Conservation (phyloP, 2,113 vertebrate species). For the Lagopus leucura region DNA sequence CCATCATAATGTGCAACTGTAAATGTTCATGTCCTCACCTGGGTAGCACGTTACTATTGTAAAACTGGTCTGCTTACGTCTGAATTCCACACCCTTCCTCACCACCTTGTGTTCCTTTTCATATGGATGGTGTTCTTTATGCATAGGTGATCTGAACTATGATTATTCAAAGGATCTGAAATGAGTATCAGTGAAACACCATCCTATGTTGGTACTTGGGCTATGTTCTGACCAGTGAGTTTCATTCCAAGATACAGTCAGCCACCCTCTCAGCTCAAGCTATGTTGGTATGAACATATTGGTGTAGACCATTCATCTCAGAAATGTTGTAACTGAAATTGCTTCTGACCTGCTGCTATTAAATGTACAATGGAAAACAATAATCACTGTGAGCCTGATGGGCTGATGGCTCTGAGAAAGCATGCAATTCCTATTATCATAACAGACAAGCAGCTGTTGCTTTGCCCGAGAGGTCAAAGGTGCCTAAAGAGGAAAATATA, state of each 20-base stretch:
- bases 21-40: background rate
- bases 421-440: background rate
- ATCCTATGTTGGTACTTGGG: background rate
- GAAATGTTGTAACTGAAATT: background rate
- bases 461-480: background rate
- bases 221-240: background rate
- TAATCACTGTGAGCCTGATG: background rate
- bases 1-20: rapidly evolving
- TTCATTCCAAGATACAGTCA: background rate
- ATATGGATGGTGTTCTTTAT: background rate
- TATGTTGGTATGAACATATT: background rate
- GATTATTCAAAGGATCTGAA: background rate
- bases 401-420: background rate
- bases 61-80: background rate
- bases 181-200: background rate
- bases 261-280: background rate
- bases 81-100: background rate
- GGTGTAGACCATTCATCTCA: background rate
- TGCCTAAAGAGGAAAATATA: background rate
- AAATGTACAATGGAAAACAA: background rate
- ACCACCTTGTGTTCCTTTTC: background rate
- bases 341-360: background rate
- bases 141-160: background rate
- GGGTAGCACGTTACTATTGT: background rate
- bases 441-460: background rate